Evolutionary conservation across 2,113 vertebrate species (phyloP).

Genomic region (Cyphomyrus discorhynchus): DNA sequence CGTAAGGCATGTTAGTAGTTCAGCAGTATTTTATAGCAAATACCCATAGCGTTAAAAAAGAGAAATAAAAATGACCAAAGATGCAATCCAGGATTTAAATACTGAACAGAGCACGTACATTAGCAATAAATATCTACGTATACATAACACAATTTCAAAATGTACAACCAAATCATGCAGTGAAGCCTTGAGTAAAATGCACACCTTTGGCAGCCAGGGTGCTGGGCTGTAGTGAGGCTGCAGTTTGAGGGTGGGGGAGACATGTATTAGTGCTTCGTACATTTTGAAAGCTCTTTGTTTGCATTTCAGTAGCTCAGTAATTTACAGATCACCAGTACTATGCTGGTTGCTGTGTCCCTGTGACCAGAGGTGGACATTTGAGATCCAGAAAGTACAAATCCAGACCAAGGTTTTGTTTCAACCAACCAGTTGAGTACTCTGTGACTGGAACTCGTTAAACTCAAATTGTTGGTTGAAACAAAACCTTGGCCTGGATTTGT

Average conservation of each 20-base stretch:
- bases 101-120: conserved; percentile 23
- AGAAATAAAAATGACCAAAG: conserved; percentile 31
- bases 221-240: conserved; percentile 32
- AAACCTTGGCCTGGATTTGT: too few relatives aligned
- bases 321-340: conserved; percentile 44
- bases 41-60: conserved; percentile 35
- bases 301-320: conserved; percentile 40
- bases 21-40: conserved; percentile 46
- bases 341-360: not conserved
- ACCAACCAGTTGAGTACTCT: too few relatives aligned
- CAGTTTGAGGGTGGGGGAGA: conserved; percentile 42
- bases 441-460: too few relatives aligned
- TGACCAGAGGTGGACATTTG: not conserved
- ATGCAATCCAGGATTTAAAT: conserved; percentile 33
- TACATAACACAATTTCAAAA: conserved; percentile 52
- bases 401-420: too few relatives aligned
- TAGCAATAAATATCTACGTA: conserved; percentile 59
- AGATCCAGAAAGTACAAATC: too few relatives aligned
- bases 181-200: conserved; percentile 28
- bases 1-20: conserved; percentile 59
- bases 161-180: conserved; percentile 47
- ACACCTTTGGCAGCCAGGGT: conserved; percentile 20
- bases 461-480: too few relatives aligned
- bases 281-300: not conserved
- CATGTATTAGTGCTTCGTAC: not conserved